phyloP scores from a whole-genome alignment of 92 coral and sea anemone genomes.

The Zoanthus sociatus region DNA sequence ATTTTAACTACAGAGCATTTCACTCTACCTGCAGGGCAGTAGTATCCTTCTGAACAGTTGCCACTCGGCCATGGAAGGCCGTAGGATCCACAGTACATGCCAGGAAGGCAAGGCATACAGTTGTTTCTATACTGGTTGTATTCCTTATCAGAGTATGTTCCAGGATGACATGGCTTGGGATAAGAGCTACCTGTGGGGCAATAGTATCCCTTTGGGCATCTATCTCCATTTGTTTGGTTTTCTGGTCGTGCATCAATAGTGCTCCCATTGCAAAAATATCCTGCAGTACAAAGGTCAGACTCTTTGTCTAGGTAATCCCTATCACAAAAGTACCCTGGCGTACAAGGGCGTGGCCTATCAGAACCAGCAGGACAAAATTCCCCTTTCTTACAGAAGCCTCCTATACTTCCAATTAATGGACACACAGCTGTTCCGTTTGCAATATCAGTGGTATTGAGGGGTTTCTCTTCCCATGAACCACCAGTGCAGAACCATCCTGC shows the following conservation, averaged over 20 bases:
- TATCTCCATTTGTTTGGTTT: slow-evolving; percentile 87
- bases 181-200: slow-evolving; percentile 91
- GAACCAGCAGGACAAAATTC: slow-evolving; percentile 93
- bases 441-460: slow-evolving; percentile 79
- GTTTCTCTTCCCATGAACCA: slow-evolving; percentile 96
- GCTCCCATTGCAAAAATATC: slow-evolving; percentile 98
- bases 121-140: slow-evolving; percentile 94
- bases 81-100: slow-evolving; percentile 85
- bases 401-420: slow-evolving; percentile 92
- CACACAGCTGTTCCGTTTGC: slow-evolving; percentile 88
- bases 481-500: slow-evolving; percentile 98
- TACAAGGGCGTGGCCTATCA: slow-evolving; percentile 89
- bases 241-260: slow-evolving; percentile 83
- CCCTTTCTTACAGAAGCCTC: slow-evolving; percentile 95
- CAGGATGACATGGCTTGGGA: slow-evolving; percentile 89
- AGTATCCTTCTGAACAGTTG: slow-evolving; percentile 94
- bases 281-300: slow-evolving; percentile 90
- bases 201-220: slow-evolving; percentile 91
- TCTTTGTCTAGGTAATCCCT: slow-evolving; percentile 79
- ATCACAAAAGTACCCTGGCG: slow-evolving; percentile 94
- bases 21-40: slow-evolving; percentile 80
- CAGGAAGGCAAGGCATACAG: slow-evolving; percentile 92
- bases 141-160: slow-evolving; percentile 91
- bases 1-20: neutral
- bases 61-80: slow-evolving; percentile 88